Evolutionary conservation across 2,888 invertebrate species (phyloP).

Genomic region (Ceriagrion tenellum): DNA sequence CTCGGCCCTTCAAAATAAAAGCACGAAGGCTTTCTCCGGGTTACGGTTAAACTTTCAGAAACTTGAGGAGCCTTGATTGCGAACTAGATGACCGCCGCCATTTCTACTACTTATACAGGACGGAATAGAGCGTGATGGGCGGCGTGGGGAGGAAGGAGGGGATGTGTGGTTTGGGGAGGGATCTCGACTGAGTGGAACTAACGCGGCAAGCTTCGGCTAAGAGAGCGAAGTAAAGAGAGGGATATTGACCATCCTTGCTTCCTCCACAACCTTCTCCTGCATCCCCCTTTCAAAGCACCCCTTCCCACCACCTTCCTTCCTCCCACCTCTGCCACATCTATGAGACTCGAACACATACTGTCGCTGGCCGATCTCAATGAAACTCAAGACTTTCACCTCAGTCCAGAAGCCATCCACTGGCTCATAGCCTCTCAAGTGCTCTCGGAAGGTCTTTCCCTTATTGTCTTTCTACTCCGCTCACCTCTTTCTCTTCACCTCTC

Average conservation of each 20-base stretch:
- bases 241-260: conserved; percentile 49
- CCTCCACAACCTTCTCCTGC: not conserved
- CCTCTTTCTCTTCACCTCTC: not conserved
- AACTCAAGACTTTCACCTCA: conserved; percentile 66
- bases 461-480: conserved; percentile 37
- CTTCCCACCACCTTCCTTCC: not conserved
- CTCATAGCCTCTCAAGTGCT: conserved; percentile 62
- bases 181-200: conserved; percentile 17
- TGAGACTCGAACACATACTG: conserved; percentile 50
- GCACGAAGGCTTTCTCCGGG: conserved; percentile 23
- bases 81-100: conserved; percentile 44
- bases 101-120: conserved; percentile 36
- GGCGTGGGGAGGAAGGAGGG: not conserved
- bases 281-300: not conserved
- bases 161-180: not conserved
- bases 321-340: not conserved
- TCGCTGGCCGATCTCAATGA: conserved; percentile 63
- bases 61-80: conserved; percentile 64
- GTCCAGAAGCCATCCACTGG: conserved; percentile 40
- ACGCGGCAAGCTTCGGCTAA: not conserved
- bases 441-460: conserved; percentile 52
- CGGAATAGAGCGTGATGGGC: conserved; percentile 21
- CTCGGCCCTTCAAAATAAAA: not conserved
- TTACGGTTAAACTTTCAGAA: conserved; percentile 11
- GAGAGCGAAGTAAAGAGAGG: not conserved